These are phyloP conservation scores for Gallinago paraguaiae DNA, from an alignment of 2,113 vertebrate species.

Conservation along the genomic window DNA sequence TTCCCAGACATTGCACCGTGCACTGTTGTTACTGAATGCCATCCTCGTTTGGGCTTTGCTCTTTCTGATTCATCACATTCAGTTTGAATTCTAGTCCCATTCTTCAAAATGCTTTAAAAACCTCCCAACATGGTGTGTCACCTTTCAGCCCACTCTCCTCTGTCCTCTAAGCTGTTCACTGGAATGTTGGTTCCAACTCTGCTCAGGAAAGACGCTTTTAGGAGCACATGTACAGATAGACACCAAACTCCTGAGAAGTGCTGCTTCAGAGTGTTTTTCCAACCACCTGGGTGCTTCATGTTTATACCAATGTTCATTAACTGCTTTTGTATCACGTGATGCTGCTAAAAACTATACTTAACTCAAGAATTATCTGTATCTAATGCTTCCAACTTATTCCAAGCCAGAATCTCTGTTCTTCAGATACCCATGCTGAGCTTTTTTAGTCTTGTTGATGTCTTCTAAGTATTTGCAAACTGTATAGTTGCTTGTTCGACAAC, in stretches of 20 bases:
- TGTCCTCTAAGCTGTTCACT: neutral
- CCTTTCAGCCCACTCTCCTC: neutral
- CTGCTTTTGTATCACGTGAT: neutral
- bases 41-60: neutral
- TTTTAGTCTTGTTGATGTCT: neutral
- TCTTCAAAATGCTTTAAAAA: neutral
- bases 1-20: neutral
- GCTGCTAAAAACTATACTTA: neutral
- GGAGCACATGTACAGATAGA: neutral
- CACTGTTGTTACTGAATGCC: neutral
- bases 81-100: neutral
- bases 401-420: neutral
- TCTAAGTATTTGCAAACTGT: neutral
- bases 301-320: neutral
- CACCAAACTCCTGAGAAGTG: neutral
- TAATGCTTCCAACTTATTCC: neutral
- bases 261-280: neutral
- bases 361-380: neutral
- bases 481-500: rapidly evolving
- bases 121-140: neutral
- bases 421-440: neutral
- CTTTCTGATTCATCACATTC: neutral
- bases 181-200: neutral
- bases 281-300: neutral
- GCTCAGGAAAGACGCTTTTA: neutral